Conservation (phyloP, 1,140 invertebrate species). For the Daktulosphaira vitifoliae region DNA sequence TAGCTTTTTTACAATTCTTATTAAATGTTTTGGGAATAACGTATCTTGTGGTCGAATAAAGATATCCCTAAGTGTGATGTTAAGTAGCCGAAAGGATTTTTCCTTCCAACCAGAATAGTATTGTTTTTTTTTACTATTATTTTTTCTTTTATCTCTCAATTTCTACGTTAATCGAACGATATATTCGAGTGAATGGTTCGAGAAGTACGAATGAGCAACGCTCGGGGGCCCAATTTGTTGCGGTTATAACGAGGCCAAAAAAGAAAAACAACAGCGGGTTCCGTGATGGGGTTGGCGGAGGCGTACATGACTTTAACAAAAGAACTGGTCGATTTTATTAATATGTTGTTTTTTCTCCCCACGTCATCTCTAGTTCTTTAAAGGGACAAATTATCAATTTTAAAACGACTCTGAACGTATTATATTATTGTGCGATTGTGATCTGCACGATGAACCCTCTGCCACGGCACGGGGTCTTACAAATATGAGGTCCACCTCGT, state of each 20-base stretch:
- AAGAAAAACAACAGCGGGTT: neutral
- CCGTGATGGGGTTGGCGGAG: neutral
- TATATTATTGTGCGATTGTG: too few species aligned
- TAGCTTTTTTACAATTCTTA: too few species aligned
- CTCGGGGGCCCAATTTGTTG: conserved; percentile 24
- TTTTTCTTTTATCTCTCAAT: neutral
- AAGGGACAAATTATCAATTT: conserved; percentile 33
- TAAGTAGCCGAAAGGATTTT: too few species aligned
- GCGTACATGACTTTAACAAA: conserved; percentile 25
- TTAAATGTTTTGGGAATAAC: too few species aligned
- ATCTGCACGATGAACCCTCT: too few species aligned
- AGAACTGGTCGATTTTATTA: conserved; percentile 25
- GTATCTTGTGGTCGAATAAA: too few species aligned
- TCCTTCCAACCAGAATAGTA: too few species aligned
- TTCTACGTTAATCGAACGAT: neutral
- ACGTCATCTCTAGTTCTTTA: conserved; percentile 2
- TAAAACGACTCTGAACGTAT: conserved; percentile 11
- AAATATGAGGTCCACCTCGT: conserved; percentile 26
- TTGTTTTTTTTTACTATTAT: neutral
- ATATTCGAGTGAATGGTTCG: neutral
- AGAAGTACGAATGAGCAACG: conserved; percentile 3
- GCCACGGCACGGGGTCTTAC: neutral
- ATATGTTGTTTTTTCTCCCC: neutral
- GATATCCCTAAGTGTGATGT: too few species aligned
- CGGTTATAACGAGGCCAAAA: conserved; percentile 23